phyloP scores from a whole-genome alignment of 64 coral and sea anemone genomes.

The Dendronephthya gigantea region DNA sequence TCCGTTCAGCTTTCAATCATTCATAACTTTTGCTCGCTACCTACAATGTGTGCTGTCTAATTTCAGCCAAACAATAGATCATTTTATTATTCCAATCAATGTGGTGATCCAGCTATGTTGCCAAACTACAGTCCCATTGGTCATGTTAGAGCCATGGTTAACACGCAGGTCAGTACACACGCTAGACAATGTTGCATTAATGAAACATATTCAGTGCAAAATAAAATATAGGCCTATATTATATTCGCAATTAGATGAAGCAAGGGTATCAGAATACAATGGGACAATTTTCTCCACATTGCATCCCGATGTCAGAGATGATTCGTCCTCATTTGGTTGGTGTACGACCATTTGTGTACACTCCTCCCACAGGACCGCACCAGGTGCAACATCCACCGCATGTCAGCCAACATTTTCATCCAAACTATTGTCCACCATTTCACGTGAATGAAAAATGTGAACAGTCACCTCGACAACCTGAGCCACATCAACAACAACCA shows the following conservation, averaged over 20 bases:
- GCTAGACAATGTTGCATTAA: no score
- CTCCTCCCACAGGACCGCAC: background rate
- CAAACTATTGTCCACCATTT: background rate
- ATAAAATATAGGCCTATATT: background rate
- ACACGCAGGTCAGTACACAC: background rate
- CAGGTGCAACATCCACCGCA: background rate
- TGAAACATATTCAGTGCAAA: no score
- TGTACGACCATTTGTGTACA: conserved; percentile 3
- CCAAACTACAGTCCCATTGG: background rate
- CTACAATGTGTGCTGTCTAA: background rate
- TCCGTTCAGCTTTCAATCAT: no score
- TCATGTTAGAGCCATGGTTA: background rate
- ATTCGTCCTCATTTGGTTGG: conserved; percentile 7
- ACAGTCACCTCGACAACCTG: background rate
- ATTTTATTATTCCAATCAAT: background rate
- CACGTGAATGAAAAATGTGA: background rate
- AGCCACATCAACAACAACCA: background rate
- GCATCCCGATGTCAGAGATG: background rate
- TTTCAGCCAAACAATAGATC: background rate
- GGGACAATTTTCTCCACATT: background rate
- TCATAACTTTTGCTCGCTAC: background rate
- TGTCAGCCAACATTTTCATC: background rate
- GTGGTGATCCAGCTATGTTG: background rate
- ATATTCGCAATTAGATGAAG: background rate
- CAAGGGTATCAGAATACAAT: background rate